These are phyloP conservation scores for Campoletis raptor DNA, from an alignment of 2,888 invertebrate species.

Conservation along the genomic window DNA sequence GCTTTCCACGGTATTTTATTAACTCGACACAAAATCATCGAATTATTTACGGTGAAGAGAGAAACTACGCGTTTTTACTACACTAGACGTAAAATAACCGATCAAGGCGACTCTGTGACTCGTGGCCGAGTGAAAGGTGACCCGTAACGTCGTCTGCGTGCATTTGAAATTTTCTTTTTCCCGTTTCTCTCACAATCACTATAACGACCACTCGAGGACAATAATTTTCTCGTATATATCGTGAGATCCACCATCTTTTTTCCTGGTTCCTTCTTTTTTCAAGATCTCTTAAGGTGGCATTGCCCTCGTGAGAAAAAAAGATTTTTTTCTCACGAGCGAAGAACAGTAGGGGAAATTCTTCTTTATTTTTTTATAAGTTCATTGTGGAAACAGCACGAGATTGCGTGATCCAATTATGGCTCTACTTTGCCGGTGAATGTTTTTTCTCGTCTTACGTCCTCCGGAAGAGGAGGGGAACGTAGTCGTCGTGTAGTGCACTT, in stretches of 20 bases:
- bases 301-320: slow-evolving; percentile 64
- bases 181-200: slow-evolving; percentile 15
- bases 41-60: neutral
- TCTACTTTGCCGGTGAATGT: slow-evolving; percentile 25
- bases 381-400: slow-evolving; percentile 28
- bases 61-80: slow-evolving; percentile 8
- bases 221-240: slow-evolving; percentile 14
- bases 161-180: slow-evolving; percentile 39
- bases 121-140: slow-evolving; percentile 46
- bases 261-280: neutral
- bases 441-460: slow-evolving; percentile 9
- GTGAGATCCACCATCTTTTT: slow-evolving; percentile 14
- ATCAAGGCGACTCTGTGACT: slow-evolving; percentile 27
- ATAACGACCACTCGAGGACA: slow-evolving; percentile 3
- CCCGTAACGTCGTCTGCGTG: slow-evolving; percentile 23
- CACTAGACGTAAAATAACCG: slow-evolving; percentile 3
- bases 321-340: neutral
- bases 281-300: slow-evolving; percentile 35
- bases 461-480: neutral
- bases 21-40: neutral
- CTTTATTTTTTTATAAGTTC: slow-evolving; percentile 6
- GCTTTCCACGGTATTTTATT: neutral
- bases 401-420: slow-evolving; percentile 38
- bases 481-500: slow-evolving; percentile 36
- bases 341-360: neutral